phyloP scores from a whole-genome alignment of 2,797 vertebrate species.

The Holocentrus rufus region DNA sequence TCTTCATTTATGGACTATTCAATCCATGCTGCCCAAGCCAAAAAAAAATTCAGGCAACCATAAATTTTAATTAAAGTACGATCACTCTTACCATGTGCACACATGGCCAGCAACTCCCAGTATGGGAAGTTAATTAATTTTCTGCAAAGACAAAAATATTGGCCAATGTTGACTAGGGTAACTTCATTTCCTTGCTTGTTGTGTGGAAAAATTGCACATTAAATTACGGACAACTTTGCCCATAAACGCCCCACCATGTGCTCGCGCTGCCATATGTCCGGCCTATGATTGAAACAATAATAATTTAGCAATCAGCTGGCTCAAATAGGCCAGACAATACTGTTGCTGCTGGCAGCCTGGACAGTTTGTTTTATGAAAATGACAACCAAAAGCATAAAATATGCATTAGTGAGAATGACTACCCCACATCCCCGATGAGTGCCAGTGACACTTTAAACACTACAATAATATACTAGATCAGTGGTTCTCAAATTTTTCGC shows the following conservation, averaged over 20 bases:
- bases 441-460: too few relatives aligned
- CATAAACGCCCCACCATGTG: not conserved
- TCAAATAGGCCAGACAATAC: too few relatives aligned
- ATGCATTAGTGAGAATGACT: not conserved
- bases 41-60: conserved; percentile 32
- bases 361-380: too few relatives aligned
- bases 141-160: conserved; percentile 21
- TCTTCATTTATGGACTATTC: not conserved
- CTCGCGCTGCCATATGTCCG: not conserved
- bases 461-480: too few relatives aligned
- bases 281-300: not conserved
- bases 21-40: conserved; percentile 2
- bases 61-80: conserved; percentile 55
- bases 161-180: conserved; percentile 3
- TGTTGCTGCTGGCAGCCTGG: too few relatives aligned
- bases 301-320: too few relatives aligned
- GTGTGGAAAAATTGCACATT: conserved; percentile 2
- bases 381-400: not conserved
- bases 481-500: too few relatives aligned
- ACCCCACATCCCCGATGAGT: too few relatives aligned
- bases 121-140: conserved; percentile 16
- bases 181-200: conserved; percentile 25
- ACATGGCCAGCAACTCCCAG: conserved; percentile 7
- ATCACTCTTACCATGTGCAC: not conserved
- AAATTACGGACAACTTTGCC: not conserved